A percentile compares a stretch with the other conserved stretches of the same genome.
Conservation (phyloP, 2,797 vertebrate genomes). For the Prunella strophiata region DNA sequence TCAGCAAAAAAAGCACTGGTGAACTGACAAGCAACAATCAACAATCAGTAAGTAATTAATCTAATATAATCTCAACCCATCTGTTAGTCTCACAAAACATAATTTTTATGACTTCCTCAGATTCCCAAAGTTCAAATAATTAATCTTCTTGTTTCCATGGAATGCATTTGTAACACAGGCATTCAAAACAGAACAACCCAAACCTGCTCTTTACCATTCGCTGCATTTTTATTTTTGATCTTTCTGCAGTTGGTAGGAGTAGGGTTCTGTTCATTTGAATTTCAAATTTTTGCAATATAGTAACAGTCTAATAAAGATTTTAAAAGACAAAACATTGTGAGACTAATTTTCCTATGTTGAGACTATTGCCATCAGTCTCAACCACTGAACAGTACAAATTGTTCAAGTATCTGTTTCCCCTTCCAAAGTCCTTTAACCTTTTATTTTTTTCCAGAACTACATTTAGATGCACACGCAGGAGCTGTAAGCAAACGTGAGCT, state of each 20-base stretch:
- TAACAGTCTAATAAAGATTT: background rate
- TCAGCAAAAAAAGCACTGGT: background rate
- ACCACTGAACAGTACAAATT: background rate
- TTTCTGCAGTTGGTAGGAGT: background rate
- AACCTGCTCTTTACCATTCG: background rate
- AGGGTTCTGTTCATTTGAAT: background rate
- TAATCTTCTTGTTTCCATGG: background rate
- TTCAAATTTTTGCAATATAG: background rate
- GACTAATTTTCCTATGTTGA: background rate
- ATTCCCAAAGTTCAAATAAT: background rate
- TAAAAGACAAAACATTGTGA: background rate
- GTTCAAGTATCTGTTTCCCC: constrained; percentile 48
- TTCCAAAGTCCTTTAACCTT: constrained; percentile 52
- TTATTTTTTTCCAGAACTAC: constrained; percentile 17
- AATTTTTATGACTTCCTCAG: background rate
- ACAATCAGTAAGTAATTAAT: background rate
- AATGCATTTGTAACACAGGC: background rate
- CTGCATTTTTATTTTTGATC: background rate
- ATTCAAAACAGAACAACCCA: accelerated
- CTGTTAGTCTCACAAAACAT: background rate
- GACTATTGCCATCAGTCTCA: background rate
- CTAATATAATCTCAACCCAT: background rate
- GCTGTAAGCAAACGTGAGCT: constrained; percentile 50
- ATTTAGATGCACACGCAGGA: constrained; percentile 71
- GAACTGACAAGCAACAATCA: background rate